A percentile compares a stretch with the other conserved stretches of the same genome.
phyloP scores from a whole-genome alignment of 2,113 vertebrate genomes.

The Atlantisia rogersi region DNA sequence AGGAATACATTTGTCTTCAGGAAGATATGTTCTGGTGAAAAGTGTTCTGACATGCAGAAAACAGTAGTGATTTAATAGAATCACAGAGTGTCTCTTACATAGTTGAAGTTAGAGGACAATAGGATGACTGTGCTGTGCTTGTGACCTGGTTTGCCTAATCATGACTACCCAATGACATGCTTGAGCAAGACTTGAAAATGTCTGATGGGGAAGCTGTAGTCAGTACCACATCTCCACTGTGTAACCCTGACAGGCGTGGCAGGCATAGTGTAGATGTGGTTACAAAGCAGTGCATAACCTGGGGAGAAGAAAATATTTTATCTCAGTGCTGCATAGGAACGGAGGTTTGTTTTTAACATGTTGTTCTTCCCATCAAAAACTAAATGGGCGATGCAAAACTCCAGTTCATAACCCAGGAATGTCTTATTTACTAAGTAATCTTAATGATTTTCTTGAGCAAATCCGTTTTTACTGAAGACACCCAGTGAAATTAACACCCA shows the following conservation, averaged over 20 bases:
- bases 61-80: background rate
- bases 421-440: background rate
- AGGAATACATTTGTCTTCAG: background rate
- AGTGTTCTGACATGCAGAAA: background rate
- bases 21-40: background rate
- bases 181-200: background rate
- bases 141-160: background rate
- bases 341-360: background rate
- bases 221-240: background rate
- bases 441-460: background rate
- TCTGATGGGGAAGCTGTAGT: background rate
- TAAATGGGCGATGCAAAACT: background rate
- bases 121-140: background rate
- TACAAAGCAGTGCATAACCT: background rate
- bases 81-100: background rate
- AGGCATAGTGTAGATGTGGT: background rate
- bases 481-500: background rate
- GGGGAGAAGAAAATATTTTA: background rate
- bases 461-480: background rate
- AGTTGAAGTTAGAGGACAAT: background rate
- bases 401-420: background rate
- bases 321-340: fast-evolving
- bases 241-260: background rate
- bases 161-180: fast-evolving
- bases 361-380: background rate